Evolutionary conservation across 1,140 invertebrate species (phyloP), one percentile per base, ranked within the genome.

Genomic region (Sinella curviseta): DNA sequence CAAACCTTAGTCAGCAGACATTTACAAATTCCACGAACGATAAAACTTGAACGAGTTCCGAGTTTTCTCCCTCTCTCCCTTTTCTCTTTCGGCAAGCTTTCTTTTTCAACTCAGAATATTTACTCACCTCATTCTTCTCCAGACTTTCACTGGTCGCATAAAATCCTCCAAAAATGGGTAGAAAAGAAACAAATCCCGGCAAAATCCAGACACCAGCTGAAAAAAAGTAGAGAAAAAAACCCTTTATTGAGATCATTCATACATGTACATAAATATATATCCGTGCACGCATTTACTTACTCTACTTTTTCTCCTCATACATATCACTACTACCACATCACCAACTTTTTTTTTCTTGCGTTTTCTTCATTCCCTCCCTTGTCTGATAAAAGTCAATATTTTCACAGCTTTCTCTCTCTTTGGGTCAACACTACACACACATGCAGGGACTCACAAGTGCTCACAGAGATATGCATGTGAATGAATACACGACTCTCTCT

Each of bases 121-220:
- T 70, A 17, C 57, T 17, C 24, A 70, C 65, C 65, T 70, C 65
- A n/a, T 70, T 70, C 65, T 70, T 70, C 30, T 70, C 65, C 30
- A 33, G 88, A 85, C 96, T 93, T 82, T 94, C 92, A n/a, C 89
- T 88, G 0, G 95, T 95, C 0, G 94, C 94, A 86, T 96, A 96
- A 94, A 95, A 96, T 1, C 94, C 95, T 86, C 86, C 92, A 85
- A 98, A 97, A 60, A 99, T 96, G 0, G 97, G 97, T 60, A 96
- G 94, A 85, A 99, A 97, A 78, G 96, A 97, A 79, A 99, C 97
- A 36, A 97, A 89, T 0, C 94, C 92, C 0, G 97, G 95, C 65
- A 95, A 88, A 4, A 95, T 87, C 97, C 97, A 99, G 0, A 97
- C 95, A 65, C 93, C 91, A 14, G 92, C 92, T 82, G 75, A 80